phyloP scores from a whole-genome alignment of 23 tunicate genomes.

The Botrylloides violaceus region DNA sequence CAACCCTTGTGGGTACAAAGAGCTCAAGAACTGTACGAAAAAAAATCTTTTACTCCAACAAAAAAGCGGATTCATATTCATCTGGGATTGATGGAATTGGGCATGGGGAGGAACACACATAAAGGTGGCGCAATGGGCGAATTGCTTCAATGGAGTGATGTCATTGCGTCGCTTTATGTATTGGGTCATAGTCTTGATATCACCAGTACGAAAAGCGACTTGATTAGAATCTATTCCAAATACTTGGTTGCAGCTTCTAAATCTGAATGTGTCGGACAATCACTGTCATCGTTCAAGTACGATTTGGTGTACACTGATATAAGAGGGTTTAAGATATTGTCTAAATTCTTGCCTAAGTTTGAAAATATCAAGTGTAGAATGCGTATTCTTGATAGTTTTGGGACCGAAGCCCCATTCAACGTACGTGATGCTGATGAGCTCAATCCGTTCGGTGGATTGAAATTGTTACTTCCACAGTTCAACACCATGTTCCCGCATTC shows the following conservation, averaged over 20 bases:
- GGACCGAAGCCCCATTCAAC: constrained; percentile 9
- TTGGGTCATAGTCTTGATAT: constrained; percentile 14
- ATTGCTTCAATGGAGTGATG: constrained; percentile 23
- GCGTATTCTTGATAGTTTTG: constrained; percentile 20
- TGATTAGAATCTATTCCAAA: not conserved
- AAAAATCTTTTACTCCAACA: too few species aligned
- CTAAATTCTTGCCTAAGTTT: constrained; percentile 10
- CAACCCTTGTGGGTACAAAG: constrained; percentile 2
- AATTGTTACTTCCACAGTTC: not conserved
- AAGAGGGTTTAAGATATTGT: not conserved
- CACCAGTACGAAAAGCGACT: constrained; percentile 4
- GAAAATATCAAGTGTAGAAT: not conserved
- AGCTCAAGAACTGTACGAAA: not conserved
- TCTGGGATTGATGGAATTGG: constrained; percentile 6
- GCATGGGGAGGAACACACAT: constrained; percentile 5
- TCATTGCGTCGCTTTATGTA: constrained; percentile 16
- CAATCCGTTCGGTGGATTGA: constrained; percentile 9
- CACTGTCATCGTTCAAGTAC: not conserved
- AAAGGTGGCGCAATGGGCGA: constrained; percentile 25
- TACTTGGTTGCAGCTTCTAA: not conserved
- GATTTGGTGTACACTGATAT: constrained; percentile 21
- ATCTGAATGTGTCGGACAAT: not conserved
- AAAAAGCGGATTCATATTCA: constrained; percentile 13
- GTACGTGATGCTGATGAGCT: not conserved
- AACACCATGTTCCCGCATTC: constrained; percentile 14